These are phyloP conservation scores for Prosapia bicincta DNA, from an alignment of 2,888 invertebrate genomes.

Conservation along the genomic window DNA sequence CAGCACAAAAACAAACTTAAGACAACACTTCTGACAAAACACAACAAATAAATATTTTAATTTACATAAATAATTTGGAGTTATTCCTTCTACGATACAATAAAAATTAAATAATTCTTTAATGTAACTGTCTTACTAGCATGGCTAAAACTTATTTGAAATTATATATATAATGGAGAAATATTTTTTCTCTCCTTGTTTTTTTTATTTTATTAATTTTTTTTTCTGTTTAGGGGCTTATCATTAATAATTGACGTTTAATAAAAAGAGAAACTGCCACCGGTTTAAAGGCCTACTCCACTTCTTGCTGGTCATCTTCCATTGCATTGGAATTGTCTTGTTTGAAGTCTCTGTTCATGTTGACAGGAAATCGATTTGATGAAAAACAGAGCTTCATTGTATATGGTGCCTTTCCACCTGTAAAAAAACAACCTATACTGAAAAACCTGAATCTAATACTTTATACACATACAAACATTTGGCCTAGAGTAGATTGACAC, in stretches of 20 bases:
- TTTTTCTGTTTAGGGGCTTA: conserved; percentile 24
- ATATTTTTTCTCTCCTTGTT: not conserved
- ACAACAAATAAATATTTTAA: conserved; percentile 6
- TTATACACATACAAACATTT: too few relatives aligned
- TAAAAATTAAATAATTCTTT: not conserved
- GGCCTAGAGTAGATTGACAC: too few relatives aligned
- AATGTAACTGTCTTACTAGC: not conserved
- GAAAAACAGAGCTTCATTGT: conserved; percentile 98
- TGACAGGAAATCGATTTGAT: conserved; percentile 62
- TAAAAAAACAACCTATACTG: too few relatives aligned
- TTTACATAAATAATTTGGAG: not conserved
- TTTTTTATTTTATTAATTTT: too few relatives aligned
- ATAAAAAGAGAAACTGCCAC: conserved; percentile 31
- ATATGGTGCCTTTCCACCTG: conserved; percentile 97
- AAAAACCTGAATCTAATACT: too few relatives aligned
- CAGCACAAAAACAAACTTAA: conserved; percentile 10
- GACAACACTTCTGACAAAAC: conserved; percentile 16
- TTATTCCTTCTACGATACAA: not conserved
- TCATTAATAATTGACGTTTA: conserved; percentile 31
- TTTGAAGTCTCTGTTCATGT: conserved; percentile 4
- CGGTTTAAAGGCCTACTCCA: conserved; percentile 20
- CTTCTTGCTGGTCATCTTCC: not conserved
- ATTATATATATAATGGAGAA: not conserved
- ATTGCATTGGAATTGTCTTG: not conserved
- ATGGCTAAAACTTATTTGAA: not conserved